These are phyloP conservation scores for Rynchops niger DNA, from an alignment of 2,113 vertebrate genomes.

Conservation along the genomic window DNA sequence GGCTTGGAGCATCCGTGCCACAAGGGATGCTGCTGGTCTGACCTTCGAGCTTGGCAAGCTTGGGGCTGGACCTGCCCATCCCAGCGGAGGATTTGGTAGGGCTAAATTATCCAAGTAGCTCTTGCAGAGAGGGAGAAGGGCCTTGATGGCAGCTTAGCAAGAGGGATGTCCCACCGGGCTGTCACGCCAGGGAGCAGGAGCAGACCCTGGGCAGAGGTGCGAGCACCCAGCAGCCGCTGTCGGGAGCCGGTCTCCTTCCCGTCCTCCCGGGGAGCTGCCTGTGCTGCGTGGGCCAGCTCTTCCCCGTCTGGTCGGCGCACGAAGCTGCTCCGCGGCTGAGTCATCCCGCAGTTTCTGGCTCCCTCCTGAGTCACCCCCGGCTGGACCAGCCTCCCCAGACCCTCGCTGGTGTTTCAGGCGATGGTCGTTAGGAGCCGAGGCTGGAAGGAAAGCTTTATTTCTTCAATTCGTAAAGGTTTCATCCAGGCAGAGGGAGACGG, in stretches of 20 bases:
- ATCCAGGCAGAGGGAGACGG: not conserved
- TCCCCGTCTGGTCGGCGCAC: fast-evolving
- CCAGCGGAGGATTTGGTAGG: not conserved
- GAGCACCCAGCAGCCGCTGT: fast-evolving
- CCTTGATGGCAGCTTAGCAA: not conserved
- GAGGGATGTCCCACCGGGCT: not conserved
- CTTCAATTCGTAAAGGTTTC: not conserved
- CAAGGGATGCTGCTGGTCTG: not conserved
- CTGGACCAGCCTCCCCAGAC: not conserved
- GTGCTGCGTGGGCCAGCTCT: not conserved
- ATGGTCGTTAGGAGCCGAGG: not conserved
- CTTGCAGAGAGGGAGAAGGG: not conserved
- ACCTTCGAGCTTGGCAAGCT: not conserved
- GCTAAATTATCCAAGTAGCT: not conserved
- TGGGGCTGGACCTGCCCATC: not conserved
- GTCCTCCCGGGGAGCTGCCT: not conserved
- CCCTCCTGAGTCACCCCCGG: not conserved
- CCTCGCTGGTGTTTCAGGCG: fast-evolving
- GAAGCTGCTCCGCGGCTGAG: not conserved
- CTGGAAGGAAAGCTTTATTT: not conserved
- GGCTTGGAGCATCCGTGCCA: fast-evolving
- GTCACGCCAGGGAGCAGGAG: not conserved
- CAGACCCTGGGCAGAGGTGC: not conserved
- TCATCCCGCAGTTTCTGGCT: not conserved
- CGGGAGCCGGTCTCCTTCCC: not conserved